phyloP scores from a whole-genome alignment of 2,797 vertebrate species.

The Salmo trutta region DNA sequence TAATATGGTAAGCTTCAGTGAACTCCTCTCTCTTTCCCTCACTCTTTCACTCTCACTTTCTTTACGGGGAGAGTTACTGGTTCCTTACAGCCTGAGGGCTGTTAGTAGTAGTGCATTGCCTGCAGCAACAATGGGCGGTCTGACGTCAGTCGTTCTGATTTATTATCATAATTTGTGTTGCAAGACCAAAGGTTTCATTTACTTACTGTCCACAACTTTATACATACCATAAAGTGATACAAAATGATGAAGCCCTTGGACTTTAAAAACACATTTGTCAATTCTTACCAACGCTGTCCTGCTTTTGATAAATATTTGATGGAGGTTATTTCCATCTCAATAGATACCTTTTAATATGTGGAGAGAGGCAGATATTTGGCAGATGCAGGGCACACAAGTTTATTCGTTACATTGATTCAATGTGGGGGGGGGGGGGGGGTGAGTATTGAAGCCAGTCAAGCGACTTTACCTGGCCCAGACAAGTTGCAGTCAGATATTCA shows the following conservation, averaged over 20 bases:
- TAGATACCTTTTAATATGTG: neutral
- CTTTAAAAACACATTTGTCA: neutral
- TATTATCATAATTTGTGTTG: neutral
- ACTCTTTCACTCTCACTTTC: neutral
- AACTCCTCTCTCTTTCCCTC: constrained; percentile 2
- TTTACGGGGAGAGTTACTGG: neutral
- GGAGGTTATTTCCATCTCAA: neutral
- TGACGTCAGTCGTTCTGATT: neutral
- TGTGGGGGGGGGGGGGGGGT: neutral
- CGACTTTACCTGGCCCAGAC: neutral
- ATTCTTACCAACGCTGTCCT: neutral
- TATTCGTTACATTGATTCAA: neutral
- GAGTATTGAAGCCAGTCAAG: neutral
- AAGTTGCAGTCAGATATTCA: neutral
- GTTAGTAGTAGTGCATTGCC: neutral
- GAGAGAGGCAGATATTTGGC: neutral
- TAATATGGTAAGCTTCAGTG: constrained; percentile 20
- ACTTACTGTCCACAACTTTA: too few relatives aligned
- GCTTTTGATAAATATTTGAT: constrained; percentile 1
- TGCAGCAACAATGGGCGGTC: neutral
- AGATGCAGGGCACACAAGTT: neutral
- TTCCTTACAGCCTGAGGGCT: neutral
- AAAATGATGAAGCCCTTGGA: neutral
- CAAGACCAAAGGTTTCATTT: neutral
- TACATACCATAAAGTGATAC: neutral